A percentile compares a stretch with the other conserved stretches of the same genome.
Conservation (phyloP, 2,797 vertebrate species). For the Botia kubotai region DNA sequence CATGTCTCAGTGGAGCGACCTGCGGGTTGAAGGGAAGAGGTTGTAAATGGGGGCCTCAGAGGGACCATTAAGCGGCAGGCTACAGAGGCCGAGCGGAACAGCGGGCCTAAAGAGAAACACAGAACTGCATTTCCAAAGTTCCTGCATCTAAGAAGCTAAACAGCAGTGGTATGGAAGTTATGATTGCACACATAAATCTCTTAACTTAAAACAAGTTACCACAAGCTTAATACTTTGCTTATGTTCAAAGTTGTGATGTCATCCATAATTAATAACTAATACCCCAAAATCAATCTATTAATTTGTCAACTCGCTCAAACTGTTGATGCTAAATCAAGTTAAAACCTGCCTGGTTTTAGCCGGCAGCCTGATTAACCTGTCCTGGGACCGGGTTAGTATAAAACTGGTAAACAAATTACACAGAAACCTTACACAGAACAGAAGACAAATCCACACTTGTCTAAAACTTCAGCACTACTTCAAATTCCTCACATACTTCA, state of each 20-base stretch:
- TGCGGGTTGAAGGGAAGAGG: slow-evolving; percentile 45
- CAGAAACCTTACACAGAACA: too few relatives aligned
- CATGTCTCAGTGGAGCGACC: slow-evolving; percentile 30
- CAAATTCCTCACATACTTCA: neutral
- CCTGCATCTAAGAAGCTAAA: neutral
- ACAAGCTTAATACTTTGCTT: neutral
- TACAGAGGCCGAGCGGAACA: slow-evolving; percentile 52
- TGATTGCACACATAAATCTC: neutral
- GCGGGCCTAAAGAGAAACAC: slow-evolving; percentile 56
- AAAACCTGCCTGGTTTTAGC: too few relatives aligned
- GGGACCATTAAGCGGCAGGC: slow-evolving; percentile 53
- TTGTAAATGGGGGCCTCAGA: slow-evolving; percentile 53
- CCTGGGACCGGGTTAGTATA: too few relatives aligned
- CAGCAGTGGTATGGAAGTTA: neutral
- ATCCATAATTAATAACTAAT: neutral
- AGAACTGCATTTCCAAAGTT: slow-evolving; percentile 20
- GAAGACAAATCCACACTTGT: too few relatives aligned
- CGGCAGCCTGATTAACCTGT: too few relatives aligned
- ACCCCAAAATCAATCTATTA: neutral
- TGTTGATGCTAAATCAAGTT: too few relatives aligned
- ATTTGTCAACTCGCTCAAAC: neutral
- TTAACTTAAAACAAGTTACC: neutral
- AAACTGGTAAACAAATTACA: neutral
- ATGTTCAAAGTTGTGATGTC: neutral
- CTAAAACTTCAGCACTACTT: neutral